These are phyloP conservation scores for Semotilus atromaculatus DNA, from an alignment of 2,797 vertebrate species.

Conservation along the genomic window DNA sequence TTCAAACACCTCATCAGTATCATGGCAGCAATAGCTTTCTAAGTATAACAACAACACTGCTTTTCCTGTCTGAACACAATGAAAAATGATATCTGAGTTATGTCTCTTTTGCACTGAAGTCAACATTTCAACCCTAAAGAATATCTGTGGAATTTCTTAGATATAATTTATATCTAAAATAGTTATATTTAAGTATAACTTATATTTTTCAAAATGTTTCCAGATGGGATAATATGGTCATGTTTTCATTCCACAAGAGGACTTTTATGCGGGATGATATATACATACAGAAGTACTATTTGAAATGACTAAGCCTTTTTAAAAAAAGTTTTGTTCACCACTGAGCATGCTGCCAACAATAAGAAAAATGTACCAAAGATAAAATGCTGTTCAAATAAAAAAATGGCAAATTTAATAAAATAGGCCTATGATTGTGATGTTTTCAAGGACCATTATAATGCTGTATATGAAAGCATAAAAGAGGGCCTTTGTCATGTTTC, in stretches of 20 bases:
- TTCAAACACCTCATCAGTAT: slow-evolving; percentile 58
- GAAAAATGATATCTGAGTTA: slow-evolving; percentile 63
- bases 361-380: slow-evolving; percentile 11
- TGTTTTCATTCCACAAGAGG: background rate
- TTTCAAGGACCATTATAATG: background rate
- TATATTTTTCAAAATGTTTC: background rate
- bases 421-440: slow-evolving; percentile 2
- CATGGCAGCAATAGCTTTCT: slow-evolving; percentile 65
- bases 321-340: background rate
- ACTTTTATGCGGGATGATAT: background rate
- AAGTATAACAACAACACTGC: slow-evolving; percentile 53
- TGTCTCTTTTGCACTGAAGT: slow-evolving; percentile 73
- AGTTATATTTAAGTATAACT: slow-evolving; percentile 17
- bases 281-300: background rate
- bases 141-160: slow-evolving; percentile 22
- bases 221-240: background rate
- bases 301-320: background rate
- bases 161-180: slow-evolving; percentile 26
- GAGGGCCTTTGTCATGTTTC: background rate
- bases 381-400: slow-evolving; percentile 39
- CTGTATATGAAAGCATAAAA: background rate
- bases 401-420: slow-evolving; percentile 21
- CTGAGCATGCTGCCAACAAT: slow-evolving; percentile 22
- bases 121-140: slow-evolving; percentile 47
- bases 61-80: slow-evolving; percentile 61